phyloP scores from a whole-genome alignment of 1,140 invertebrate species.

The Tetraneura akinire region DNA sequence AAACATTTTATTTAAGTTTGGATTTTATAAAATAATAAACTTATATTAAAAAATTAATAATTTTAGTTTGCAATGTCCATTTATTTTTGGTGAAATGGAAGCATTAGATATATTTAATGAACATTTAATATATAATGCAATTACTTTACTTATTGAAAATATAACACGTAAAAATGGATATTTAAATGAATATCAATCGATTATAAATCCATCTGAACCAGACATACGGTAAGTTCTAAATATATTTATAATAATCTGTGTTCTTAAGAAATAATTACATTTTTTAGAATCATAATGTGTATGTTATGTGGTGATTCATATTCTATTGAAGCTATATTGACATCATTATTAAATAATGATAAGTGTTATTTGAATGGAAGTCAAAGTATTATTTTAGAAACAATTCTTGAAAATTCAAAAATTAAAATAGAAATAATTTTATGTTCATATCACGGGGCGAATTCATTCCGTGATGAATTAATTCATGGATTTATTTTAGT shows the following conservation, averaged over 20 bases:
- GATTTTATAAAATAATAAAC: too few species aligned
- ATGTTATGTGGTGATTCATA: constrained; percentile 97
- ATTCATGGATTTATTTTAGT: constrained; percentile 96
- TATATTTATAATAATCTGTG: background rate
- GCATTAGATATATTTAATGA: constrained; percentile 64
- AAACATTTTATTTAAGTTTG: too few species aligned
- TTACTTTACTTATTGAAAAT: constrained; percentile 73
- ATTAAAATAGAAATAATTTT: constrained; percentile 89
- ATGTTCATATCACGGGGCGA: constrained; percentile 92
- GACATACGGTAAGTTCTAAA: constrained; percentile 72
- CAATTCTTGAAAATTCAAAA: constrained; percentile 86
- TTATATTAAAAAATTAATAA: too few species aligned
- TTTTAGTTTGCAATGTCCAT: constrained; percentile 80
- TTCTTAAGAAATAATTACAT: too few species aligned
- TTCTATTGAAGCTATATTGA: constrained; percentile 84
- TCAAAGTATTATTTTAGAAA: constrained; percentile 85
- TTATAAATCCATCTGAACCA: constrained; percentile 79
- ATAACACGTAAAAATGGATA: constrained; percentile 74
- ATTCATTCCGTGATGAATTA: constrained; percentile 86
- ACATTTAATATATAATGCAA: constrained; percentile 70
- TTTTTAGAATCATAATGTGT: constrained; percentile 88
- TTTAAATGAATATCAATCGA: constrained; percentile 71
- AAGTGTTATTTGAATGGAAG: constrained; percentile 84
- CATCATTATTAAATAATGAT: constrained; percentile 83
- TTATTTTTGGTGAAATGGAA: constrained; percentile 73